These are phyloP conservation scores for Catocala fraxini DNA, from an alignment of 2,888 invertebrate genomes.

Conservation along the genomic window DNA sequence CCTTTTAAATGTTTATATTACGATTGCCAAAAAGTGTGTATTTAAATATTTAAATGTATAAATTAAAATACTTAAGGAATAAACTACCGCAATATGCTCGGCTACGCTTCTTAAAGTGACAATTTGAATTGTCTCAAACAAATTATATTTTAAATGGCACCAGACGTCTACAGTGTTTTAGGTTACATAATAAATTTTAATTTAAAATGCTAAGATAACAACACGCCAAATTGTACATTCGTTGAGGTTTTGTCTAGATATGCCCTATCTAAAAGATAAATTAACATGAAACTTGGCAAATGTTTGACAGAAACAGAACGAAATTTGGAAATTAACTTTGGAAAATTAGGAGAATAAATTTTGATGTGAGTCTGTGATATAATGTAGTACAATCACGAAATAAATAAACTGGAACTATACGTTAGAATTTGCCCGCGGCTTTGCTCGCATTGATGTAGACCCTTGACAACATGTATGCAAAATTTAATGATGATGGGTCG, in stretches of 20 bases:
- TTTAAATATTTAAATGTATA: neutral
- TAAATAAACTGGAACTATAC: no score
- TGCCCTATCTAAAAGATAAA: constrained; percentile 22
- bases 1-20: no score
- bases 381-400: no score
- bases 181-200: constrained; percentile 37
- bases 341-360: neutral
- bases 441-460: no score
- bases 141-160: constrained; percentile 38
- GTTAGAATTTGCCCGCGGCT: no score
- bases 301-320: neutral
- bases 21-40: no score
- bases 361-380: neutral
- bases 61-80: neutral
- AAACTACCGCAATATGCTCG: constrained; percentile 18
- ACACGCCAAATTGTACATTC: constrained; percentile 17
- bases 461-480: no score
- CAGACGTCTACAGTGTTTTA: constrained; percentile 31
- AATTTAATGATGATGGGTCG: no score
- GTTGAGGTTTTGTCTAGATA: constrained; percentile 22
- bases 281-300: constrained; percentile 13
- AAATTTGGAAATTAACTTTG: neutral
- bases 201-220: constrained; percentile 27
- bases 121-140: constrained; percentile 31
- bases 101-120: constrained; percentile 26